Evolutionary conservation across 2,888 invertebrate species (phyloP).

Genomic region (Epicampocera succincta): DNA sequence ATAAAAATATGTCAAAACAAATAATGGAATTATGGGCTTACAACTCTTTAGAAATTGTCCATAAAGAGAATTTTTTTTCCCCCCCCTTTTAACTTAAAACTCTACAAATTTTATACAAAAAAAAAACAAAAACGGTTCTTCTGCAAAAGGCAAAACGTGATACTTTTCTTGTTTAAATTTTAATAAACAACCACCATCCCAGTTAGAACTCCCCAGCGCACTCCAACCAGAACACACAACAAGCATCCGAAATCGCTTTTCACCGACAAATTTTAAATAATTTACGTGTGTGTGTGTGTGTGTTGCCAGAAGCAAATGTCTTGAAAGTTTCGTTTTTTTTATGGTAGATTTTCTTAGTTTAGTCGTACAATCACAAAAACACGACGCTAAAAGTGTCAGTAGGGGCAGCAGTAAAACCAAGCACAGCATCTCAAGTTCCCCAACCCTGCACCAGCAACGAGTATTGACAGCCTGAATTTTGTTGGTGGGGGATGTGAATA

Average conservation of each 20-base stretch:
- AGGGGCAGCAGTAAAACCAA: conserved; percentile 9
- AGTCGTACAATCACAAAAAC: conserved; percentile 18
- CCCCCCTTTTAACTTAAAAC: conserved; percentile 26
- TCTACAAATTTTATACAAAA: conserved; percentile 30
- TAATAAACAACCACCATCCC: conserved; percentile 41
- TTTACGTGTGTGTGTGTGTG: conserved; percentile 15
- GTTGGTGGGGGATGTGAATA: neutral
- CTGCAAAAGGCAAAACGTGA: conserved; percentile 20
- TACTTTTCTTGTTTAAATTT: conserved; percentile 19
- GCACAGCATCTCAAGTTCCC: conserved; percentile 1
- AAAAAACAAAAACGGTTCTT: too few relatives aligned
- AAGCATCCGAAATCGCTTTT: conserved; percentile 4
- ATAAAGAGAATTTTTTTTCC: conserved; percentile 17
- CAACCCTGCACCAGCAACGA: conserved; percentile 39
- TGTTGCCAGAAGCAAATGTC: neutral
- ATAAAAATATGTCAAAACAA: too few relatives aligned
- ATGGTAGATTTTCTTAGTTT: conserved; percentile 1
- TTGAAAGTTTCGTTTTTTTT: neutral
- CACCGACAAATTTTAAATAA: conserved; percentile 11
- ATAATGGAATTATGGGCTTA: too few relatives aligned
- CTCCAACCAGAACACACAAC: neutral
- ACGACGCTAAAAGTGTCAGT: neutral
- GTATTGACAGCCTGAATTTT: conserved; percentile 1
- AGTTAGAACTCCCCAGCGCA: neutral
- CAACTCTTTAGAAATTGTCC: neutral